Percentiles rank a stretch among this genome's conserved stretches.
Evolutionary conservation across 2,888 invertebrate species (phyloP).

Genomic region (Chesias legatella): DNA sequence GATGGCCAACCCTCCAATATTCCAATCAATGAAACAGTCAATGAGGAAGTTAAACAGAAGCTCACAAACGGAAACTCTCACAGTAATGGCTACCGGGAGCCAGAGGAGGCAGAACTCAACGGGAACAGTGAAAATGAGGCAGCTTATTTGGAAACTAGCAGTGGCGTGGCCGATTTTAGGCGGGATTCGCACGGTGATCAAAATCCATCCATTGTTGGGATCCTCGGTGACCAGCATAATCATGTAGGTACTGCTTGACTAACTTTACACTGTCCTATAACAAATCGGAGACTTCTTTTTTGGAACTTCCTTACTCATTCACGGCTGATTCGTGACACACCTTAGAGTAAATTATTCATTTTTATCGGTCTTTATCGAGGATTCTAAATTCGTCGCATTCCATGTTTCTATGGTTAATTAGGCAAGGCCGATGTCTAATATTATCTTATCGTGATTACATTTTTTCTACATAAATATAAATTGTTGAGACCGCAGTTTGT

Average conservation of each 20-base stretch:
- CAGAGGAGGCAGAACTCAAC: conserved; percentile 39
- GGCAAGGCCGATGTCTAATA: conserved; percentile 36
- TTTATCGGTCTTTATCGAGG: too few relatives aligned
- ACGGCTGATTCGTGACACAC: conserved; percentile 11
- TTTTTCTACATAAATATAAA: conserved; percentile 34
- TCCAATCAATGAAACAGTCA: conserved; percentile 61
- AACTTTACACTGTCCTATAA: conserved; percentile 5
- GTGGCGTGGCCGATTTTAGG: conserved; percentile 41
- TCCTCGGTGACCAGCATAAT: conserved; percentile 75
- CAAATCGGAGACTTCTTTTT: conserved; percentile 17
- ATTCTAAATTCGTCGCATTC: not conserved
- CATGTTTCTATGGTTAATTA: conserved; percentile 9
- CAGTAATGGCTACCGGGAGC: conserved; percentile 27
- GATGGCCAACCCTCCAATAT: conserved; percentile 36
- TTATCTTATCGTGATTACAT: conserved; percentile 61
- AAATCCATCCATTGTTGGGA: conserved; percentile 74
- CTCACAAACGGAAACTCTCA: conserved; percentile 35
- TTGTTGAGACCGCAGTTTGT: conserved; percentile 46
- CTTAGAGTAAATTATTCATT: conserved; percentile 1
- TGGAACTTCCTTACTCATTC: conserved; percentile 19
- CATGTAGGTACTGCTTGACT: conserved; percentile 59
- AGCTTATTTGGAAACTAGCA: conserved; percentile 42
- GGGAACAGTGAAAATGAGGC: conserved; percentile 40
- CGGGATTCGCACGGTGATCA: conserved; percentile 66
- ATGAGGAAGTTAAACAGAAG: conserved; percentile 44